These are phyloP conservation scores for Erythrolamprus reginae DNA, from an alignment of 2,113 vertebrate species.

Conservation along the genomic window DNA sequence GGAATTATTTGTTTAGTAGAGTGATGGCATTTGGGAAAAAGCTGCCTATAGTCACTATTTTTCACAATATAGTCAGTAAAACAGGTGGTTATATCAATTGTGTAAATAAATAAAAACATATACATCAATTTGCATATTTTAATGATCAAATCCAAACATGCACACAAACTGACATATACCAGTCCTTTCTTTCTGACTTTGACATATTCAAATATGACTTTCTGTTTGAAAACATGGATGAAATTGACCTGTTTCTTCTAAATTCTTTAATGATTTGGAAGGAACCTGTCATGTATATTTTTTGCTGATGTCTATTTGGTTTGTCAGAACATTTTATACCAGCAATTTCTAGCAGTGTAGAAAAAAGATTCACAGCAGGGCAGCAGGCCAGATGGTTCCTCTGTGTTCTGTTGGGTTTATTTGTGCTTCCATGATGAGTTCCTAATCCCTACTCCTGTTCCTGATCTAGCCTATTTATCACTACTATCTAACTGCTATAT, in stretches of 20 bases:
- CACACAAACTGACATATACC: not conserved
- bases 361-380: constrained; percentile 43
- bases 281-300: not conserved
- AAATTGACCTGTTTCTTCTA: not conserved
- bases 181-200: not conserved
- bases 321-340: not conserved
- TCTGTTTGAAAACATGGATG: not conserved
- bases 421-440: constrained; percentile 62
- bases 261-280: not conserved
- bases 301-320: not conserved
- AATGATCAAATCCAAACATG: not conserved
- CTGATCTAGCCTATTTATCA: constrained; percentile 7
- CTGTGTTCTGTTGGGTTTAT: constrained; percentile 63
- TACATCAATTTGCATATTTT: not conserved
- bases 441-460: constrained; percentile 41
- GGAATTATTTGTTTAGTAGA: no score
- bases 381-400: constrained; percentile 62
- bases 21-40: no score
- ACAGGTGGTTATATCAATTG: not conserved
- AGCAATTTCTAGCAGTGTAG: constrained; percentile 10
- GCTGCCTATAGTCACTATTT: not conserved
- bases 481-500: not conserved
- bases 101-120: not conserved
- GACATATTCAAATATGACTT: not conserved
- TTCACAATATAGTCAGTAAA: not conserved